Conservation (phyloP, 2,888 invertebrate species). For the Heliconius charithonia region DNA sequence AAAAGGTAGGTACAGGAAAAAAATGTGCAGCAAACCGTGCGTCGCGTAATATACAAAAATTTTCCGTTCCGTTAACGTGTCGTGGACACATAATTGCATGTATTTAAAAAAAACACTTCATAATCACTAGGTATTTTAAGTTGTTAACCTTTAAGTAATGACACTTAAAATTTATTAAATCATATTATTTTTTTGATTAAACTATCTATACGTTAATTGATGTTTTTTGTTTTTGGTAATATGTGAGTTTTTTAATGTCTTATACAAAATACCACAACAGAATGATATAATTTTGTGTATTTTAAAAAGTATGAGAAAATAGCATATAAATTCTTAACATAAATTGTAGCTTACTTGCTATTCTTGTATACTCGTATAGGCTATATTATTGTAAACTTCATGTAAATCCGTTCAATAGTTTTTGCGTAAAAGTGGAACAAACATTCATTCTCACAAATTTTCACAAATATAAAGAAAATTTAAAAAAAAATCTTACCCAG, state of each 20-base stretch:
- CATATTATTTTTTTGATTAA: neutral
- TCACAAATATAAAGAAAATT: too few relatives aligned
- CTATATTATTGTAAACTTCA: neutral
- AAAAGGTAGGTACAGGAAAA: too few relatives aligned
- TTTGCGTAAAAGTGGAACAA: neutral
- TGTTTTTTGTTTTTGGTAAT: neutral
- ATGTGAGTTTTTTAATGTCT: too few relatives aligned
- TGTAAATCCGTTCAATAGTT: neutral
- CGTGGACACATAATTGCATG: neutral
- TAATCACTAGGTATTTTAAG: neutral
- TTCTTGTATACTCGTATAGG: neutral
- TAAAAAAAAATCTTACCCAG: conserved; percentile 51
- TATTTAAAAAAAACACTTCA: neutral
- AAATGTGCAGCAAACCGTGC: too few relatives aligned
- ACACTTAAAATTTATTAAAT: neutral
- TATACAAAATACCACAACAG: too few relatives aligned
- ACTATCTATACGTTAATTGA: neutral
- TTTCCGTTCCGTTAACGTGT: too few relatives aligned
- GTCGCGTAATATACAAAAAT: too few relatives aligned
- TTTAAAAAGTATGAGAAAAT: too few relatives aligned
- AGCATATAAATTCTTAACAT: too few relatives aligned
- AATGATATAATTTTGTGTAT: too few relatives aligned
- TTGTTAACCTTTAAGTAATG: neutral
- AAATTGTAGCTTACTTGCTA: too few relatives aligned
- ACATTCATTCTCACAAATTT: neutral